Base-by-base conservation (phyloP, 2,888 invertebrate species). In the Melanophora roralis region DNA sequence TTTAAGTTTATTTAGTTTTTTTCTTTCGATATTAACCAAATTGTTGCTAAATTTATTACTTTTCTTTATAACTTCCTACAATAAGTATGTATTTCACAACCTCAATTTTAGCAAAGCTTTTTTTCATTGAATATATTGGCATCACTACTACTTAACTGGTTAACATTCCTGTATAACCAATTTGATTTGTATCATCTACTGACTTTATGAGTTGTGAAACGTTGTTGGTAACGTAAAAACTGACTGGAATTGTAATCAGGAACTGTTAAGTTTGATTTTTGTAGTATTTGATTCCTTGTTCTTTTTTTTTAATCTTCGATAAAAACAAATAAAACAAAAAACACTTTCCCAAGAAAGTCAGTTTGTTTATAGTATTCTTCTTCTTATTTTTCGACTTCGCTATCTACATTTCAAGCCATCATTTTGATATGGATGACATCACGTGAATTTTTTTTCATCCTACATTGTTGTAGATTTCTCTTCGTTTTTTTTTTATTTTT, bases 371-470 rank as follows among this genome's bases (percentile, higher is more conserved):
- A 36, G 47, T 73, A 57, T 73, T 40, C 47, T 53, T 43, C 53
- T 32, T 34, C 19, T 55, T 43, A 21, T 23, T 49, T 14, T 60
- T 45, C 34, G 21, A 21, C 16, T 6, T 5, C 7, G n/a, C 23
- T 23, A 23, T n/a, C 49, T 23, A 21, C 59, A 72, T 72, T 72
- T 64, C 36, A 45, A 64, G 60, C 27, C 60, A 75, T 45, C 59
- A 60, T 68, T 67, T 57, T 75, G 75, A 60, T 43, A 60, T 67
- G 67, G 67, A 75, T 75, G 74, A 75, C 75, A 75, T 75, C 75
- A 75, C 67, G 60, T 75, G 51, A 36, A 60, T 60, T 74, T 65
- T 47, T 74, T 74, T 74, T 60, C 34, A 51, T 62, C n/a, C 21
- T 16, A 71, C 60, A 51, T 60, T 60, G 53, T 55, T 72, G 62